Base-by-base conservation (phyloP, 2,888 invertebrate species). In the Idaea biselata region DNA sequence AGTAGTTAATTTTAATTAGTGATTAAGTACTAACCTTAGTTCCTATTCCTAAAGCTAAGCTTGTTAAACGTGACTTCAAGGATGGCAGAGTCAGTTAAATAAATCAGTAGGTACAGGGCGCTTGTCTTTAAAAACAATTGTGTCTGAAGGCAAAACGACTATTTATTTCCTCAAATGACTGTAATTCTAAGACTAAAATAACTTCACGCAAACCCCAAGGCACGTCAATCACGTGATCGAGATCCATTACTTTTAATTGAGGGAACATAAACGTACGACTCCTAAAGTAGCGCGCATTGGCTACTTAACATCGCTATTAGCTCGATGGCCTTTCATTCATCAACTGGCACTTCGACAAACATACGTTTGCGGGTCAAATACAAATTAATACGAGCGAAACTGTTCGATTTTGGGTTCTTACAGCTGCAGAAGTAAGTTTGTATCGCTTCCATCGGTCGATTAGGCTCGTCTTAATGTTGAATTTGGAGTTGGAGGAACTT, bases 161-260 rank as follows among this genome's bases (percentile, higher is more conserved):
- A 1, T 5, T 25, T 25, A 3, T 25, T 25, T 3, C 25, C 25
- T 25, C n/a, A n/a, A 44, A 44, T 11, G 44, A 11, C 1, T 0
- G 11, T 8, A 44, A 44, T 14, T 4, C 25, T 25, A 25, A 44
- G 44, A 44, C 44, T 11, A 8, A 44, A 44, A 44, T 44, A 44
- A 14, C 44, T 44, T 44, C 7, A 44, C 44, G 44, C 44, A 5
- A 44, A 44, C 44, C 44, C 44, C 44, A 44, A 44, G 56, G 18
- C 54, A 44, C 57, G 65, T 62, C 62, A 62, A 56, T 60, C 58
- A 44, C 60, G 60, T 65, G 65, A 65, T 65, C 31, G 60, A 58
- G n/a, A 32, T 53, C 60, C 65, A 62, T 62, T 56, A 60, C 58
- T 56, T 56, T 60, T 65, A 65, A 65, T 65, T 65, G 62, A 60